A percentile compares a stretch with the other conserved stretches of the same genome.
Evolutionary conservation across 2,113 vertebrate genomes (phyloP).

Genomic region (Holacanthus passer): DNA sequence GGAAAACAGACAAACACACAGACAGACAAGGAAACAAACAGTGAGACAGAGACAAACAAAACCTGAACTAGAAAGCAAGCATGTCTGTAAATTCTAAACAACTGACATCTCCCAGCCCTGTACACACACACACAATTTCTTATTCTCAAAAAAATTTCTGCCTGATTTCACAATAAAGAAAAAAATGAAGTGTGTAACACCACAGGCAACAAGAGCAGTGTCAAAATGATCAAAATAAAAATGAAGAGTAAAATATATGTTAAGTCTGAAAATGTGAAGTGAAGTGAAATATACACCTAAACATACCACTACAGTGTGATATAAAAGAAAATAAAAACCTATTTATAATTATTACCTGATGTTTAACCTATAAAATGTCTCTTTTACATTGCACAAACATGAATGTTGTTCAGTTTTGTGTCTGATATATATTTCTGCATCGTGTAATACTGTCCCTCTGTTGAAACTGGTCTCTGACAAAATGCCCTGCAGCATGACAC

Average conservation of each 20-base stretch:
- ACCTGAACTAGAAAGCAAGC: neutral
- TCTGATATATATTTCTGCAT: neutral
- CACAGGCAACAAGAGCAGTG: too few species aligned
- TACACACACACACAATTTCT: neutral
- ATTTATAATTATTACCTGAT: too few species aligned
- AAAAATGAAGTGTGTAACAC: too few species aligned
- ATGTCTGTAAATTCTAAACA: neutral
- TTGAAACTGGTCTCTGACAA: neutral
- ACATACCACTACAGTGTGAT: too few species aligned
- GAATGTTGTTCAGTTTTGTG: too few species aligned
- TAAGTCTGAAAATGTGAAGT: too few species aligned
- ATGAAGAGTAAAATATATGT: too few species aligned
- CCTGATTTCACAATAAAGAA: neutral
- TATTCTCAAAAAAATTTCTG: neutral
- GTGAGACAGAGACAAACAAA: neutral
- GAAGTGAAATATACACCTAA: too few species aligned
- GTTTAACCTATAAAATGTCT: too few species aligned
- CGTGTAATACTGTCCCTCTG: neutral
- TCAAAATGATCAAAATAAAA: too few species aligned
- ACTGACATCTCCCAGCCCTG: neutral
- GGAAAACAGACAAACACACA: conserved; percentile 6
- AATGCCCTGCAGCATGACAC: neutral
- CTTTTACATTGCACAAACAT: too few species aligned
- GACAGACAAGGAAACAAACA: neutral
- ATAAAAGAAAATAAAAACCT: too few species aligned